Base-by-base conservation (phyloP, 2,888 invertebrate species). In the Ophioninae sp. region DNA sequence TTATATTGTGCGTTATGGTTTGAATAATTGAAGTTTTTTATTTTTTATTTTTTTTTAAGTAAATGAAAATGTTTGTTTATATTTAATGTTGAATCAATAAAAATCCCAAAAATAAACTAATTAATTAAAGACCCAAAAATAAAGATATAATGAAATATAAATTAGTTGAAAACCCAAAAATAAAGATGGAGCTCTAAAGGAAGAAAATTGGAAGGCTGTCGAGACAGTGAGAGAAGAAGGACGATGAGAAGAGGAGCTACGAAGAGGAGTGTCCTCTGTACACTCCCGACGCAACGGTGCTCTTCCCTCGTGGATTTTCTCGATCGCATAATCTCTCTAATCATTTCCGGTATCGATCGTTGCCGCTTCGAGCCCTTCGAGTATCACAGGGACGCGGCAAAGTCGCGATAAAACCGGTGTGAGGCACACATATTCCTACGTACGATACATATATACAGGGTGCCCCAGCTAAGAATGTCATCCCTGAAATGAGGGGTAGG, bases 311-410 rank as follows among this genome's bases (percentile, higher is more conserved):
- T 85, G 88, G 88, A 89, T 90, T 88, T 89, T 89, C 90, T 81
- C 89, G 89, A 91, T 91, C 90, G 89, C 90, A 90, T 90, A 90
- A 91, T 91, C 91, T 88, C 89, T 88, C 90, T 91, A 90, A 91
- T 91, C 90, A 91, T 89, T 91, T 91, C 91, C 91, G 91, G 91
- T 91, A 90, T 89, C 86, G 63, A 79, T 82, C 81, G 81, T 77
- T 84, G 83, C 80, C 67, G 68, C 78, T 79, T 85, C 87, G 87
- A 87, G 87, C 87, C 88, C 88, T 90, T 90, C 88, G 88, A 90
- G 89, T 89, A 90, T 89, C 89, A 89, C 89, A 83, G 75, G 68
- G 65, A 78, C 76, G 65, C 30, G 65, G 41, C 17, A 69, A 79
- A 59, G 78, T 67, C 72, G 39, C 61, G 78, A 69, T 76, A 63